Evolutionary conservation across 2,888 invertebrate species (phyloP).

Genomic region (Camptogramma bilineatum): DNA sequence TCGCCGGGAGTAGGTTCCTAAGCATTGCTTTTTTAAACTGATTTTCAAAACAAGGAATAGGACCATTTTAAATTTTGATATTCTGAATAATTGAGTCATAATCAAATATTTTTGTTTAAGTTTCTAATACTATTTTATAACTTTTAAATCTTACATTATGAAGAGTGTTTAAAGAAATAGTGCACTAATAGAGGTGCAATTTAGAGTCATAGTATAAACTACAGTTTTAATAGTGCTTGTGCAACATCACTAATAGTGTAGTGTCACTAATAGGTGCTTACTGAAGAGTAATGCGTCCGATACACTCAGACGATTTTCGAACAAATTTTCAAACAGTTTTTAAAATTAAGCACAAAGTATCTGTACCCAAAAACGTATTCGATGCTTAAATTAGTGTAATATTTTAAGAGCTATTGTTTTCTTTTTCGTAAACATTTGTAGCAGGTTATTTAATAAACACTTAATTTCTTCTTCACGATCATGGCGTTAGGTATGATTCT

Average conservation of each 20-base stretch:
- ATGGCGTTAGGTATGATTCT: too few relatives aligned
- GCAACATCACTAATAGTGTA: slow-evolving; percentile 61
- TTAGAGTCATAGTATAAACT: slow-evolving; percentile 46
- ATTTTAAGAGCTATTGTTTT: too few relatives aligned
- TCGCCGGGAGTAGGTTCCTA: slow-evolving; percentile 58
- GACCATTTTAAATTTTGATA: not conserved
- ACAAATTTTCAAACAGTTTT: slow-evolving; percentile 1
- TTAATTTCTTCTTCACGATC: too few relatives aligned
- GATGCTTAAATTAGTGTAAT: too few relatives aligned
- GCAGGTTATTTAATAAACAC: too few relatives aligned
- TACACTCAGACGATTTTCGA: slow-evolving; percentile 34
- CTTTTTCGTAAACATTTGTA: too few relatives aligned
- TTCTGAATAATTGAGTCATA: too few relatives aligned
- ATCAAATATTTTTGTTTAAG: not conserved
- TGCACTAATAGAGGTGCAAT: slow-evolving; percentile 66
- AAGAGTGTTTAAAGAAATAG: slow-evolving; percentile 51
- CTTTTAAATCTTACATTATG: slow-evolving; percentile 20
- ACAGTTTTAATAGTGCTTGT: slow-evolving; percentile 65
- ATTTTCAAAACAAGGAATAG: not conserved
- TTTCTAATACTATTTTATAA: slow-evolving; percentile 1
- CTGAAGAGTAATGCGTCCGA: slow-evolving; percentile 52
- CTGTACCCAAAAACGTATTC: not conserved
- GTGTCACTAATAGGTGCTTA: slow-evolving; percentile 59
- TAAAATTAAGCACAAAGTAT: not conserved
- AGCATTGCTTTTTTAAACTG: slow-evolving; percentile 29